Conservation (phyloP, 2,888 invertebrate genomes). For the Matsumyia berberina region DNA sequence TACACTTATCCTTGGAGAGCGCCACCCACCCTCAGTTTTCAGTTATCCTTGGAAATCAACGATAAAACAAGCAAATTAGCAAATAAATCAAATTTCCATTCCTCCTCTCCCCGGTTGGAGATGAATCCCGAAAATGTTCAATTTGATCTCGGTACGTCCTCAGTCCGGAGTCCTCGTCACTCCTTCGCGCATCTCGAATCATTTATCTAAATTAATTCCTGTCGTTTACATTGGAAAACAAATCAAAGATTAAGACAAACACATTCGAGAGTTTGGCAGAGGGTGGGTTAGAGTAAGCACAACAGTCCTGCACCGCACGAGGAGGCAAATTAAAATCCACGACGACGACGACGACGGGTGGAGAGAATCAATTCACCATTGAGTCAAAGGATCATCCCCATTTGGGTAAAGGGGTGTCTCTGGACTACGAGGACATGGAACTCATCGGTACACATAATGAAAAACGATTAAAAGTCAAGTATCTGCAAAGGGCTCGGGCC, state of each 20-base stretch:
- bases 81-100: slow-evolving; percentile 84
- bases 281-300: background rate
- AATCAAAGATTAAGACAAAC: slow-evolving; percentile 85
- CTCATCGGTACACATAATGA: slow-evolving; percentile 70
- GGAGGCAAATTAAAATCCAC: slow-evolving; percentile 52
- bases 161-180: slow-evolving; percentile 42
- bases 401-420: slow-evolving; percentile 21
- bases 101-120: slow-evolving; percentile 53
- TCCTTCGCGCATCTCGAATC: slow-evolving; percentile 79
- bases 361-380: slow-evolving; percentile 66
- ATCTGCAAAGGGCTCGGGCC: background rate
- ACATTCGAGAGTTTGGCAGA: slow-evolving; percentile 77
- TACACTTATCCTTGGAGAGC: slow-evolving; percentile 50
- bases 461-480: slow-evolving; percentile 63
- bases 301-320: slow-evolving; percentile 12
- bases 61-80: slow-evolving; percentile 83
- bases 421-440: slow-evolving; percentile 38
- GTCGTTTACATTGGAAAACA: slow-evolving; percentile 85
- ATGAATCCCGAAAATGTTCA: slow-evolving; percentile 47
- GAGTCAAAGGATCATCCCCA: slow-evolving; percentile 39
- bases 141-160: slow-evolving; percentile 68
- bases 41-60: slow-evolving; percentile 72
- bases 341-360: background rate
- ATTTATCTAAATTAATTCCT: slow-evolving; percentile 85
- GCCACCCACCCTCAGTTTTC: background rate